A percentile compares a stretch with the other conserved stretches of the same genome.
phyloP scores from a whole-genome alignment of 2,797 vertebrate species.

The Sebastes umbrosus region DNA sequence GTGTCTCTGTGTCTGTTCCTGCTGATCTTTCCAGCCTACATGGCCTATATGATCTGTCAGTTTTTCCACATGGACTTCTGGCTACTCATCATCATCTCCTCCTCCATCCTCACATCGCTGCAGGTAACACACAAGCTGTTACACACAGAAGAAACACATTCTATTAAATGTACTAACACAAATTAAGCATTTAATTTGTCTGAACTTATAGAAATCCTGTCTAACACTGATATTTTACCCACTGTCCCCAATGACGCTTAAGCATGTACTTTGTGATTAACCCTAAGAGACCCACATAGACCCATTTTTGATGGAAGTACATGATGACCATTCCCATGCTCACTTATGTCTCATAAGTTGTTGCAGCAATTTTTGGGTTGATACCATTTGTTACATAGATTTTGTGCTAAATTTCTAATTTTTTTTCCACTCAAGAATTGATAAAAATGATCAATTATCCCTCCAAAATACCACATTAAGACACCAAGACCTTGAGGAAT shows the following conservation, averaged over 20 bases:
- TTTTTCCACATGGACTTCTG: slow-evolving; percentile 99
- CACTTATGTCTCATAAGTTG: too few species aligned
- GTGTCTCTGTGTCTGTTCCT: slow-evolving; percentile 95
- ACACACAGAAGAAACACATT: background rate
- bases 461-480: too few species aligned
- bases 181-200: background rate
- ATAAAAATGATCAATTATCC: too few species aligned
- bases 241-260: rapidly evolving
- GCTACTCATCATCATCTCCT: slow-evolving; percentile 99
- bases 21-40: slow-evolving; percentile 95
- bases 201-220: background rate
- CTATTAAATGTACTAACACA: background rate
- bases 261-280: background rate
- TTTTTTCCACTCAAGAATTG: too few species aligned
- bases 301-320: too few species aligned
- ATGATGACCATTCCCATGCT: too few species aligned
- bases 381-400: too few species aligned
- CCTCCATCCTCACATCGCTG: slow-evolving; percentile 97
- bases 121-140: slow-evolving; percentile 83
- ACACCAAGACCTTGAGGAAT: too few species aligned
- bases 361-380: too few species aligned
- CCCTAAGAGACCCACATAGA: too few species aligned
- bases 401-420: rapidly evolving
- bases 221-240: background rate
- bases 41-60: slow-evolving; percentile 99